Base-by-base conservation (phyloP, 2,797 vertebrate genomes). In the Enteromius anoplus region DNA sequence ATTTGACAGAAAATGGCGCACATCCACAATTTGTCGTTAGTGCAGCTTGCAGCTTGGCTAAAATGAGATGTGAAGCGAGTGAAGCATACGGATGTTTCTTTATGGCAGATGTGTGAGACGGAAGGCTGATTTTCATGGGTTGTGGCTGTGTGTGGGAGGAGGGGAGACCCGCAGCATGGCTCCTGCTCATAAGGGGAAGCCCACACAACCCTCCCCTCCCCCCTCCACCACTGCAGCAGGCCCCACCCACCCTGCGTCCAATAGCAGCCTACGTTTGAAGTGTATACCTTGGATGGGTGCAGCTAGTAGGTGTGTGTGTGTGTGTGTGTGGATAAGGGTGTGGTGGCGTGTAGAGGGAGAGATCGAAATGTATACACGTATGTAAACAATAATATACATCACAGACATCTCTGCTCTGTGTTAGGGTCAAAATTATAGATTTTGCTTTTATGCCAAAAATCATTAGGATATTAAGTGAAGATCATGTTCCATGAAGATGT, bases 201-300 rank as follows among this genome's bases (percentile, higher is more conserved):
- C 84, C 77, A 65, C 72, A 19, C 5, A 9, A 9, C 75, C 42
- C 78, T 78, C 53, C 65, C 58, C 62, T 45, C 60, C 37, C 76
- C 26, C n/a, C 62, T 82, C 83, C 34, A 42, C 82, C 86, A 85
- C 87, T 89, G 86, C 87, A 87, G 86, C 42, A 86, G 81, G 55
- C 80, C 88, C 77, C 87, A 83, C 87, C 87, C 87, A 79, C 76
- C 68, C 29, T 49, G 72, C 34, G 40, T 86, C 88, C 88, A 88
- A 86, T 89, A 80, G 85, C 87, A 62, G 75, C 26, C 75, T 70
- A 64, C 62, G 32, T 42, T 77, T 86, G 42, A 84, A 83, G 53
- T 70, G 70, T 60, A 49, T 85, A 73, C 86, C 83, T 84, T 84
- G 80, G 86, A 86, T 84, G 83, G 80, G 75, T 88, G 83, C 69